Evolutionary conservation across 2,797 vertebrate genomes (phyloP), one percentile per base, ranked within the genome.

Genomic region (Muraenolepis orangiensis): DNA sequence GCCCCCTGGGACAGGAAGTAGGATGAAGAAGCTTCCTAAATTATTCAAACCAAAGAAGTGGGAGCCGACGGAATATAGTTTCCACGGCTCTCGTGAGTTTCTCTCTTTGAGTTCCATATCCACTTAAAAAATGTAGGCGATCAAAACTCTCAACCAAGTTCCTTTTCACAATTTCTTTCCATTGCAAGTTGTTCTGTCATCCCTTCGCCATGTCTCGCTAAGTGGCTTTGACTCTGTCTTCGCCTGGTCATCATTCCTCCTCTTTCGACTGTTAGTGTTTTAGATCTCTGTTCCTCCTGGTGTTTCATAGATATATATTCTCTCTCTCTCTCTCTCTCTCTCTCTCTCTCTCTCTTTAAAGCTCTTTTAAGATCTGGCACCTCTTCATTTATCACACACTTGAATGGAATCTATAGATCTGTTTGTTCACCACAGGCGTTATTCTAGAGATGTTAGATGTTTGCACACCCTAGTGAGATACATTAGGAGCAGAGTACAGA

Each of bases 21-120:
- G 26, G 57, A 64, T 64, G 57, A 64, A 64, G 57, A n/a, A 64
- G 57, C 57, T 26, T 64, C 57, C 57, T 28, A 64, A 64, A 64
- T 26, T n/a, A 64, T 64, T 26, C 12, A 64, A 64, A n/a, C 57
- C 26, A 23, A 64, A 64, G 57, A 64, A 64, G 57, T 64, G 57
- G 57, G 57, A 11, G n/a, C 10, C 12, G 23, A 26, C 57, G 16
- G n/a, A 23, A 2, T 26, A 64, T 64, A 64, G 57, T 64, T 64
- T 64, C 57, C 57, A 64, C 57, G 10, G 57, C 13, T 26, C 57
- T 64, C 4, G 51, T 57, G 51, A 23, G 20, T 26, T 26, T 64
- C 57, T 64, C n/a, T 64, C 57, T 23, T 5, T n/a, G n/a, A 23
- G 51, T 57, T 20, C 23, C 51, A 23, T 57, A 57, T n/a, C 51